Base-by-base conservation (phyloP, 2,113 vertebrate species). In the Cephalopholis sonnerati region DNA sequence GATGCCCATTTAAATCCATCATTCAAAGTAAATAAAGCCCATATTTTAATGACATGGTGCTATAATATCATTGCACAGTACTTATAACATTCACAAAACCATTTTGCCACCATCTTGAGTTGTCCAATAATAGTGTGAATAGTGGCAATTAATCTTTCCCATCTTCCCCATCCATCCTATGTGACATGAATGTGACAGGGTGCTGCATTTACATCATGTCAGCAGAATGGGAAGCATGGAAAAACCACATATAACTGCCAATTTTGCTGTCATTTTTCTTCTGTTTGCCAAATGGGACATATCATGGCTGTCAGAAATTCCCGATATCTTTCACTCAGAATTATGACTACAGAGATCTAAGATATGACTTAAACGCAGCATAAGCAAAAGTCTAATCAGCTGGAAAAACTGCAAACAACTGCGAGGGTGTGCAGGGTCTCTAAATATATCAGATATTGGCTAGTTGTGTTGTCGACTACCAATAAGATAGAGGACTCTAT, bases 191-290 rank as follows among this genome's bases (percentile, higher is more conserved):
- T 68, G 46, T n/a, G 64, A 46, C 36, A 69, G 4, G 25, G 16
- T 46, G 51, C 20, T 57, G 51, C 36, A 64, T 32, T 57, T 63
- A 70, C n/a, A 79, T 62, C 48, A 29, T 54, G 65, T 70, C 66
- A 79, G 66, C 66, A 51, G 44, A 67, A 67, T 7, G 27, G 44
- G 20, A n/a, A 24, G 8, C 54, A n/a, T 2, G 1, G 20, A 27
- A 53, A 24, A 54, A 36, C 10, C 46, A 25, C 27, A 12, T 15
- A 3, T 51, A 39, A 41, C 44, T 22, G 58, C 9, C n/a, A 53
- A 5, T 39, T 24, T 39, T 74, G 72, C 22, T 20, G 20, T 20
- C 15, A 55, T 27, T 46, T 64, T 18, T 46, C 22, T 55, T 24
- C 8, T 25, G 53, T 59, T 74, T 44, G 54, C 25, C 25, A 32